Base-by-base conservation (phyloP, 1,140 invertebrate genomes). In the Cepaea nemoralis region DNA sequence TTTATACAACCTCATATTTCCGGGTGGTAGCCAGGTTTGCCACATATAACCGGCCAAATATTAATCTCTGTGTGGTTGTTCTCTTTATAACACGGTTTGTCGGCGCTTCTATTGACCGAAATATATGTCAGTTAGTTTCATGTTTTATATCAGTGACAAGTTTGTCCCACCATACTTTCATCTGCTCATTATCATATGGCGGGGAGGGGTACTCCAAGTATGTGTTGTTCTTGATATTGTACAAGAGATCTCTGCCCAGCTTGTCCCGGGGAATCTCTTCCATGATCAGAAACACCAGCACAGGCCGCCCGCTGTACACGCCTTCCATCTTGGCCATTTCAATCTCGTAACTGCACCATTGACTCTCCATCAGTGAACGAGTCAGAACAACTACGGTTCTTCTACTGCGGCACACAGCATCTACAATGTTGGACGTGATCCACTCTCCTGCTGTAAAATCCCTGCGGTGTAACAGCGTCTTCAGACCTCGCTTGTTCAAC, bases 311-410 rank as follows among this genome's bases (percentile, higher is more conserved):
- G 0, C 70, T 85, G 48, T 83, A 37, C 19, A 81, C 48, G 10
- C 70, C 70, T 74, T 86, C 85, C 82, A 84, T 82, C 0, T 69
- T 77, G 35, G 85, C 85, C 83, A 86, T 86, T 66, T 86, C 76
- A 48, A 86, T 92, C 85, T 95, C 94, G 93, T 94, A 94, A 50
- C 92, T 84, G 85, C 94, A 95, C 94, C 94, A 95, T 39, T 94
- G 92, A 24, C 94, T 94, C 80, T 92, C 92, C 0, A 93, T 91
- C 87, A 94, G 94, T 69, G 91, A 91, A 83, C 94, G 92, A 77
- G 93, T 94, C 40, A 95, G 91, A 22, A 95, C 87, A 42, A 94
- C 89, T 48, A 95, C 88, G 22, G 94, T 93, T 88, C 93, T 93
- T 55, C 93, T 92, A 86, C 94, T 94, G 66, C 92, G 90, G 33